Evolutionary conservation across 92 coral and sea anemone genomes (phyloP).

Genomic region (Porites divaricata): DNA sequence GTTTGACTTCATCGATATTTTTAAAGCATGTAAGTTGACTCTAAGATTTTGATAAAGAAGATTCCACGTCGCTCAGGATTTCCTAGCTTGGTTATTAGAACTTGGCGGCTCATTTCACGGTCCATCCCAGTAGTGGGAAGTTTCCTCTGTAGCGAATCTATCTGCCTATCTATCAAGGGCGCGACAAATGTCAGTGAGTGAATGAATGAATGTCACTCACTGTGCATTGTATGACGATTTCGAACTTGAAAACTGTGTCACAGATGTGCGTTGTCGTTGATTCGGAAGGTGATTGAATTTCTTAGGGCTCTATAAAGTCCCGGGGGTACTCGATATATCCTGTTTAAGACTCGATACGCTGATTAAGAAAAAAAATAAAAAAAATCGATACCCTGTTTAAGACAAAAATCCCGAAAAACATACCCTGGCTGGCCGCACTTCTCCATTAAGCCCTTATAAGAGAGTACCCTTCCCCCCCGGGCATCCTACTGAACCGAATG

Average conservation of each 20-base stretch:
- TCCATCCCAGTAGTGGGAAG: background rate
- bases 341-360: too few relatives aligned
- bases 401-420: too few relatives aligned
- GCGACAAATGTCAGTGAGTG: background rate
- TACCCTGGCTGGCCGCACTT: too few relatives aligned
- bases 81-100: slow-evolving; percentile 19
- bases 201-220: background rate
- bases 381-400: too few relatives aligned
- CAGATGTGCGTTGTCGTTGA: background rate
- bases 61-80: slow-evolving; percentile 49
- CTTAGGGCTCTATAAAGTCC: slow-evolving; percentile 17
- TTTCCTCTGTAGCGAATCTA: background rate
- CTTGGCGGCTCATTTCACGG: background rate
- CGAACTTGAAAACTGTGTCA: background rate
- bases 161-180: background rate
- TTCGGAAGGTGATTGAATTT: background rate
- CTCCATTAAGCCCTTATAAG: too few relatives aligned
- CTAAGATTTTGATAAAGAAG: slow-evolving; percentile 33
- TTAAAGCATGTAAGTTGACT: slow-evolving; percentile 22
- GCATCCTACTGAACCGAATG: background rate
- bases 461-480: too few relatives aligned
- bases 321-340: too few relatives aligned
- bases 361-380: too few relatives aligned
- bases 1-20: slow-evolving; percentile 14
- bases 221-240: background rate